Base-by-base conservation (phyloP, 2,113 vertebrate genomes). In the Bubalus kerabau region DNA sequence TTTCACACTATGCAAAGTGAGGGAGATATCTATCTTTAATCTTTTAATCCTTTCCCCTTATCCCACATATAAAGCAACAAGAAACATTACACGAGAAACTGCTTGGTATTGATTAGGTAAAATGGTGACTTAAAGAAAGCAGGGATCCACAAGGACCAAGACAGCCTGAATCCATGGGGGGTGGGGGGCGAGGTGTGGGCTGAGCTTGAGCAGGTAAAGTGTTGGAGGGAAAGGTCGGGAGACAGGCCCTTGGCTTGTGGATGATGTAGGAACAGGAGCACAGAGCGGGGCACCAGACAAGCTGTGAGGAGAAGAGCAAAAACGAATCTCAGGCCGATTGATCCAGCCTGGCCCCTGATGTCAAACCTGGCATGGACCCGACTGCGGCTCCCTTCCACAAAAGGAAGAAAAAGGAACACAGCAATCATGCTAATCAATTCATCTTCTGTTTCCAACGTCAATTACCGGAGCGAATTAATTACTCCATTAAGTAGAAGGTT, bases 401-500 rank as follows among this genome's bases (percentile, higher is more conserved):
- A 71, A 92, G 62, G 92, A 95, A 97, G 92, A 83, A 52, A 93
- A 94, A 92, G 56, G 76, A 92, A 95, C 84, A 59, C 64, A 30
- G 32, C 48, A 28, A 96, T 91, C 97, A 30, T 52, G 97, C 36
- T 91, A 86, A 97, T 95, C 97, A 95, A 90, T 95, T 95, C 95
- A 82, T 90, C 92, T 92, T 95, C 81, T 92, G 90, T 94, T 97
- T 96, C 62, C 60, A 88, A 88, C 6, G 23, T 90, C 59, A 85
- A 92, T 87, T 94, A 86, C 92, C 96, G 87, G 87, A 94, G 95
- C 28, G 87, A 95, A 96, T 97, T 95, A 97, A 87, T 95, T 87
- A 95, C 84, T 95, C 94, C 64, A 94, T 97, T 95, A 97, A 97
- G 92, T 76, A 88, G 81, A 50, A 86, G 98, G 95, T 74, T 96